Evolutionary conservation across 1,140 invertebrate species (phyloP), one percentile per base, ranked within the genome.

Genomic region (Leptonema lineaticorne): DNA sequence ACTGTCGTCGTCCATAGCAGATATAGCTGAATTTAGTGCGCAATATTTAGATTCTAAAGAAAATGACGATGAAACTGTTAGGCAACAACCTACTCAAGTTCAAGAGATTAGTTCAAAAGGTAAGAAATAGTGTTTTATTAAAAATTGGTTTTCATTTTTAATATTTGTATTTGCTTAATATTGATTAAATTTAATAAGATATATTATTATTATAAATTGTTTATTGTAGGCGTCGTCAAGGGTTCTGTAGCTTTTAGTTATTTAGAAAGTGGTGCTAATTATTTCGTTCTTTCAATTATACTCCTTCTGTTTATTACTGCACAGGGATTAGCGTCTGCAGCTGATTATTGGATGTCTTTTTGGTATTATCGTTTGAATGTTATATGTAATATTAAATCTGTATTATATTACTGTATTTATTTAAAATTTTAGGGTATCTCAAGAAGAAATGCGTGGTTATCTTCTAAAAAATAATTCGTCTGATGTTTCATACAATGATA

Each of bases 331-430:
- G 50, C 29, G 5, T 73, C 72, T 24, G 57, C 66, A 6, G 69
- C 69, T 6, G 72, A 73, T 37, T 73, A 58, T 56, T 73, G 69
- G 69, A 71, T 73, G 69, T 33, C 72, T 41, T 73, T 46, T 33
- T 73, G 72, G 72, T 73, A 53, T 24, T 0, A 64, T 57, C 26
- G 11, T n/a, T 53, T 62, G 6, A 24, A 45, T 57, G 26, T 33
- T 16, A 16, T 58, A 41, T n/a, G 29, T 66, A 8, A 27, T 28
- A 26, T 56, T 16, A 46, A n/a, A n/a, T n/a, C n/a, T 16, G 11
- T 67, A 66, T 57, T 14, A 3, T 26, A n/a, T 26, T 58, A 22
- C 22, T 58, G 24, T 58, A 26, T 28, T 50, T 56, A n/a, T 24
- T 29, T 45, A 26, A 28, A 41, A 59, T 69, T 63, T 50, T 41